Percentiles rank a stretch among this genome's conserved stretches.
phyloP scores from a whole-genome alignment of 2,797 vertebrate species.

The Sebastes alutus region DNA sequence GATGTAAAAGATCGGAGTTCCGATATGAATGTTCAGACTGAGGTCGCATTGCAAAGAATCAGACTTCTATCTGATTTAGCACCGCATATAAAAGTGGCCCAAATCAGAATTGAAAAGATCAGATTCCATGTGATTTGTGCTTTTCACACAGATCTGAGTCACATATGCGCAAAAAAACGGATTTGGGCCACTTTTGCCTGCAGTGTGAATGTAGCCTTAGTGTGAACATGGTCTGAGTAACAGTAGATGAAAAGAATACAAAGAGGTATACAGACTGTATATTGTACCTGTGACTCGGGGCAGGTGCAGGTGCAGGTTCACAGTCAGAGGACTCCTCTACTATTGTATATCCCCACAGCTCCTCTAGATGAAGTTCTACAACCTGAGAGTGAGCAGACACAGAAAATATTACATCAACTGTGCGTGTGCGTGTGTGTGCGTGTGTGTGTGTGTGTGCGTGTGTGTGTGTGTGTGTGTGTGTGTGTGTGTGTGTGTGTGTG shows the following conservation, averaged over 20 bases:
- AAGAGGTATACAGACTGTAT: not conserved
- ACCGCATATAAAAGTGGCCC: too few relatives aligned
- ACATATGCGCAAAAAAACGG: too few relatives aligned
- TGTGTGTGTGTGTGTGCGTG: not conserved
- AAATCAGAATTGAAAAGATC: too few relatives aligned
- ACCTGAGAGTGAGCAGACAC: conserved; percentile 62
- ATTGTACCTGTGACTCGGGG: conserved; percentile 49
- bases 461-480: not conserved
- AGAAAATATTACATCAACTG: not conserved
- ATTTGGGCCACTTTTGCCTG: too few relatives aligned
- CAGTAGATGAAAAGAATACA: not conserved
- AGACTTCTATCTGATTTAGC: too few relatives aligned
- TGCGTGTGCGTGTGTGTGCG: not conserved
- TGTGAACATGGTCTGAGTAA: not conserved
- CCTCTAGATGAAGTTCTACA: conserved; percentile 70
- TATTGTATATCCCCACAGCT: conserved; percentile 68
- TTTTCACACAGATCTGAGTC: too few relatives aligned
- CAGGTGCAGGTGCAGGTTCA: not conserved
- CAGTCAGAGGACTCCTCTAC: conserved; percentile 13
- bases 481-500: not conserved
- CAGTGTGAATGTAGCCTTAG: too few relatives aligned
- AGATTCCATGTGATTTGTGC: too few relatives aligned
- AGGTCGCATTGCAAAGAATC: too few relatives aligned
- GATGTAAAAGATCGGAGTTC: too few relatives aligned
- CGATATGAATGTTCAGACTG: not conserved